Percentiles rank a stretch among this genome's conserved stretches.
Evolutionary conservation across 2,797 vertebrate species (phyloP).

Genomic region (Neosilurus mollespiculum): DNA sequence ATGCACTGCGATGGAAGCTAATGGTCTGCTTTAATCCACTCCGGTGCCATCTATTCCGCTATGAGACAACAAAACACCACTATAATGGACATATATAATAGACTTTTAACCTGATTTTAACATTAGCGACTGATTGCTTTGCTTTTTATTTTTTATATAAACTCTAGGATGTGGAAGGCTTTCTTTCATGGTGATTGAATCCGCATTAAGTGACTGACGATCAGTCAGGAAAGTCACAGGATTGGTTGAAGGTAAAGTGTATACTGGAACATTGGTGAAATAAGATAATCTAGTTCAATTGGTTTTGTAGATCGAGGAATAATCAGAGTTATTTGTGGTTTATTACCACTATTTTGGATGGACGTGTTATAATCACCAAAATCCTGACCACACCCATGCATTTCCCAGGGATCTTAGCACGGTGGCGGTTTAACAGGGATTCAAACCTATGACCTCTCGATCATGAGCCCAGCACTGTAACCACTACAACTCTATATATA

Average conservation of each 20-base stretch:
- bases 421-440: too few species aligned
- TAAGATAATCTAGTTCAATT: background rate
- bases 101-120: slow-evolving; percentile 7
- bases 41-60: background rate
- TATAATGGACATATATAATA: background rate
- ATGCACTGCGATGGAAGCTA: slow-evolving; percentile 50
- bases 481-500: too few species aligned
- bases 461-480: too few species aligned
- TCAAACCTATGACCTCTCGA: too few species aligned
- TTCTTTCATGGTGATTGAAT: background rate
- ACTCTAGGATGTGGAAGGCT: background rate
- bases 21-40: slow-evolving; percentile 50
- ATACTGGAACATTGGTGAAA: background rate
- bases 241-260: slow-evolving; percentile 2
- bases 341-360: background rate
- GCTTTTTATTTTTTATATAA: background rate
- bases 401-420: too few species aligned
- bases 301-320: background rate
- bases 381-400: too few species aligned
- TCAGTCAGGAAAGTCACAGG: background rate
- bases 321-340: background rate
- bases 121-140: slow-evolving; percentile 3
- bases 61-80: slow-evolving; percentile 28
- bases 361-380: too few species aligned
- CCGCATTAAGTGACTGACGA: background rate